A percentile compares a stretch with the other conserved stretches of the same genome.
These are phyloP conservation scores for Coronaproctus castanopsis DNA, from an alignment of 2,888 invertebrate genomes.

Conservation along the genomic window DNA sequence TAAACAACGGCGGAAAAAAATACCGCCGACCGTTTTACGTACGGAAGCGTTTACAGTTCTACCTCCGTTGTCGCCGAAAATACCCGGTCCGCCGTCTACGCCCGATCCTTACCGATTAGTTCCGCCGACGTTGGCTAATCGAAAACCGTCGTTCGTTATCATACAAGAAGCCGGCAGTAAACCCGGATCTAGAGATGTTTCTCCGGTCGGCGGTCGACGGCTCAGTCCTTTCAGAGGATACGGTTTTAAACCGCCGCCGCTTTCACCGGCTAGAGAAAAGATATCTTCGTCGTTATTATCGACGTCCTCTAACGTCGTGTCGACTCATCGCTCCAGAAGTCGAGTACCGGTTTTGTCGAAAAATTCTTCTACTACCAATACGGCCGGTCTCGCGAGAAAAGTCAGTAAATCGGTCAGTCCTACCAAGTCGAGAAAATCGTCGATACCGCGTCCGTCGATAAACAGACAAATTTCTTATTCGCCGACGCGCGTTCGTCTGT, in stretches of 20 bases:
- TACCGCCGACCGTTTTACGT: background rate
- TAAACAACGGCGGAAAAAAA: too few relatives aligned
- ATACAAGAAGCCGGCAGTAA: conserved; percentile 7
- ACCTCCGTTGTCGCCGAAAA: conserved; percentile 16
- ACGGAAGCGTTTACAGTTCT: conserved; percentile 10
- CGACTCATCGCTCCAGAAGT: conserved; percentile 1
- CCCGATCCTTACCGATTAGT: conserved; percentile 18
- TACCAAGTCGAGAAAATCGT: background rate
- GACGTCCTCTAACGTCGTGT: background rate
- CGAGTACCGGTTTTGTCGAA: conserved; percentile 1
- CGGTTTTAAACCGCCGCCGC: conserved; percentile 5
- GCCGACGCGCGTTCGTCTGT: too few relatives aligned
- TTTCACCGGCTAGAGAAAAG: background rate
- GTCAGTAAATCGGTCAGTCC: conserved; percentile 11
- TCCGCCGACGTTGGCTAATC: conserved; percentile 17
- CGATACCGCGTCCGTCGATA: background rate
- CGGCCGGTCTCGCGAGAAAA: background rate
- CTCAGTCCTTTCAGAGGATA: conserved; percentile 9
- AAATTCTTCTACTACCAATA: background rate
- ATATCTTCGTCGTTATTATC: too few relatives aligned
- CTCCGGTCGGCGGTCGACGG: conserved; percentile 1
- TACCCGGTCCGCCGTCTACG: conserved; percentile 19
- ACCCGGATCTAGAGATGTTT: conserved; percentile 5
- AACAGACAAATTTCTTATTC: too few relatives aligned
- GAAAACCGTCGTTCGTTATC: conserved; percentile 8